phyloP scores from a whole-genome alignment of 2,888 invertebrate species.

The Prosopocoilus inquinatus region DNA sequence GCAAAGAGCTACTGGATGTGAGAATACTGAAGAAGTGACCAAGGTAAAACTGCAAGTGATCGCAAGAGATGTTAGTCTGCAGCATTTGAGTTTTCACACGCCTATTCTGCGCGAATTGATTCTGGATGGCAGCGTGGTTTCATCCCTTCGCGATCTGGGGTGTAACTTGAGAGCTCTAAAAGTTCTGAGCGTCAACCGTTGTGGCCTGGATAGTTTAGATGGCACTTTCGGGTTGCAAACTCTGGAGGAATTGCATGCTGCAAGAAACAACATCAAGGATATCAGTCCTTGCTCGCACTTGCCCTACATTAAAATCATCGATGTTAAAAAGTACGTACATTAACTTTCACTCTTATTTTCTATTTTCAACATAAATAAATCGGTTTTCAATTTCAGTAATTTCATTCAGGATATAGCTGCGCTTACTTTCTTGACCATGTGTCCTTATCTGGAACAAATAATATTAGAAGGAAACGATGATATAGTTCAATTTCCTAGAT shows the following conservation, averaged over 20 bases:
- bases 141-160: slow-evolving; percentile 67
- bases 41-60: slow-evolving; percentile 64
- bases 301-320: slow-evolving; percentile 49
- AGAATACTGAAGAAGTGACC: slow-evolving; percentile 53
- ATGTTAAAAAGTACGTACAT: slow-evolving; percentile 46
- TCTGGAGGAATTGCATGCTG: slow-evolving; percentile 61
- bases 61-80: slow-evolving; percentile 63
- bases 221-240: slow-evolving; percentile 65
- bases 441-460: slow-evolving; percentile 42
- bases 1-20: slow-evolving; percentile 46
- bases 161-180: slow-evolving; percentile 61
- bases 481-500: slow-evolving; percentile 16
- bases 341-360: neutral
- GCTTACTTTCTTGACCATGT: slow-evolving; percentile 44
- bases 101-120: slow-evolving; percentile 62
- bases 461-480: slow-evolving; percentile 49
- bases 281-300: slow-evolving; percentile 62
- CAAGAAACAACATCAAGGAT: slow-evolving; percentile 62
- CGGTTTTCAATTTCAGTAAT: slow-evolving; percentile 40
- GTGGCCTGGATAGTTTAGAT: slow-evolving; percentile 64
- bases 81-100: slow-evolving; percentile 61
- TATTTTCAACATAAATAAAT: slow-evolving; percentile 1
- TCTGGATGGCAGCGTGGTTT: slow-evolving; percentile 66
- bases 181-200: slow-evolving; percentile 61
- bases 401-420: slow-evolving; percentile 38